Evolutionary conservation across 2,888 invertebrate genomes (phyloP), one percentile per base, ranked within the genome.

Genomic region (Melangyna quadrimaculata): DNA sequence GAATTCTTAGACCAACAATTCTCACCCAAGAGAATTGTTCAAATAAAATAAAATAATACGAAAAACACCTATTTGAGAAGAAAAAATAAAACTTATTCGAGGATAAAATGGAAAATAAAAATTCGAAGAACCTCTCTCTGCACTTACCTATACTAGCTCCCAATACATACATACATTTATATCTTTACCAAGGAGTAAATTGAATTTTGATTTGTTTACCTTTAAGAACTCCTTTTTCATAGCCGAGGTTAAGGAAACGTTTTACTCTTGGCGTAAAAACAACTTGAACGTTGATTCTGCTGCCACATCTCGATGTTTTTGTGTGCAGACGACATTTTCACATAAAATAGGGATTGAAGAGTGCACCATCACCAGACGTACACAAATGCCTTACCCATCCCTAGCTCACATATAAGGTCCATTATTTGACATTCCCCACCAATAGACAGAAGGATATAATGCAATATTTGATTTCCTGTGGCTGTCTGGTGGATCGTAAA

Each of bases 121-220:
- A 73, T 37, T 35, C 9, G 9, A 72, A 67, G 27, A 55, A 72
- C 59, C 59, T 55, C 51, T 55, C 32, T 37, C 22, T n/a, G n/a
- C n/a, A n/a, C n/a, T n/a, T n/a, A n/a, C n/a, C n/a, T n/a, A n/a
- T n/a, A n/a, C n/a, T 45, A 29, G 3, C 43, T 45, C 37, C 45
- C 27, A 51, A 51, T 51, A 27, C 17, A 40, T 2, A 4, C n/a
- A n/a, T n/a, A n/a, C n/a, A n/a, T n/a, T n/a, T n/a, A n/a, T n/a
- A n/a, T 40, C 5, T 7, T 6, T 67, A 48, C 35, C 37, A 37
- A 48, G 37, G n/a, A 69, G 19, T 48, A 75, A 84, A 84, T 84
- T 79, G 84, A 51, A 79, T 72, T 84, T 79, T 84, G 79, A 84
- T 84, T 84, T 84, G 75, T 84, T 79, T 84, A 72, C 79, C 53